Percentiles rank a stretch among this genome's conserved stretches.
Conservation (phyloP, 2,888 invertebrate genomes). For the Cephus pulcher region DNA sequence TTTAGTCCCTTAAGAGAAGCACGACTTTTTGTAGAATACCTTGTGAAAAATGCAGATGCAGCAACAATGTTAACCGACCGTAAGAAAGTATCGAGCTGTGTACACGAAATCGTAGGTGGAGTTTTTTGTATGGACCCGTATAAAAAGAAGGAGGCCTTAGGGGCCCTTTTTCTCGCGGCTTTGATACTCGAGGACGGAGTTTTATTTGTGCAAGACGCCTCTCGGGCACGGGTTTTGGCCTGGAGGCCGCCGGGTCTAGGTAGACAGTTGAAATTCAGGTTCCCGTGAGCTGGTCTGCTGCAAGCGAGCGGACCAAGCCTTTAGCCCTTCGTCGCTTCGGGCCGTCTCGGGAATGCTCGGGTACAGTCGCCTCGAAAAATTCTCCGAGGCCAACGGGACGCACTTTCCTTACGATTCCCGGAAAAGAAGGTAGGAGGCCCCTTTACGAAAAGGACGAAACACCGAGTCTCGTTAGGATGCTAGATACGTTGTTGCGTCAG, state of each 20-base stretch:
- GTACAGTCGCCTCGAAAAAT: constrained; percentile 32
- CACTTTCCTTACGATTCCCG: neutral
- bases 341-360: constrained; percentile 35
- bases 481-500: neutral
- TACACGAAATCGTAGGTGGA: neutral
- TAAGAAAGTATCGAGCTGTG: neutral
- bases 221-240: neutral
- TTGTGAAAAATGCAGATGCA: neutral
- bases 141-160: constrained; percentile 2
- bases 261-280: constrained; percentile 55
- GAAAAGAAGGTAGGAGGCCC: neutral
- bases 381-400: neutral
- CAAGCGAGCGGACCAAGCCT: constrained; percentile 18
- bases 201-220: constrained; percentile 8
- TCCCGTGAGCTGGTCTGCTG: constrained; percentile 43
- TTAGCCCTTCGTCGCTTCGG: constrained; percentile 40
- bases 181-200: constrained; percentile 5
- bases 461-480: neutral
- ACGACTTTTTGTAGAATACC: neutral
- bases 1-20: neutral
- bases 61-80: neutral
- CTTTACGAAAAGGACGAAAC: neutral
- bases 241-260: constrained; percentile 11
- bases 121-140: neutral
- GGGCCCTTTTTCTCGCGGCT: constrained; percentile 1